Conservation (phyloP, 1,140 invertebrate species). For the Drosophila nebulosa region DNA sequence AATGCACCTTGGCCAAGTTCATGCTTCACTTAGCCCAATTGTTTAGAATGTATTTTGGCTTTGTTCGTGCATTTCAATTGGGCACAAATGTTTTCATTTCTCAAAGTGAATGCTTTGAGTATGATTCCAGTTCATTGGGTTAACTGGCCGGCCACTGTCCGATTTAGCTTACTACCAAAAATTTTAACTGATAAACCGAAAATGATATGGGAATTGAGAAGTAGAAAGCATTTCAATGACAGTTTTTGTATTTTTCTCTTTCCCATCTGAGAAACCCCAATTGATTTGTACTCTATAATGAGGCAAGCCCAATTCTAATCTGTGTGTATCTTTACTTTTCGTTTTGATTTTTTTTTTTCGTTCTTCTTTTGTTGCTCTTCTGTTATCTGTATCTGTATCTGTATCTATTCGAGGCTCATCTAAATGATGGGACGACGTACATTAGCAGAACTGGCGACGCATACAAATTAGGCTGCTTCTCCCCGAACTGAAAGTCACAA, state of each 20-base stretch:
- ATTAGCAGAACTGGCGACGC: conserved; percentile 69
- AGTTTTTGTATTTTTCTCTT: conserved; percentile 6
- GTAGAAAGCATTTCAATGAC: conserved; percentile 63
- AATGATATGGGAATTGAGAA: conserved; percentile 70
- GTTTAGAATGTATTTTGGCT: not conserved
- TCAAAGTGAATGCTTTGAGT: conserved; percentile 50
- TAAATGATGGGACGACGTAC: conserved; percentile 71
- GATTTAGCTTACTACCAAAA: no score
- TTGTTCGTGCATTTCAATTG: conserved; percentile 27
- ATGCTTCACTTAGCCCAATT: conserved; percentile 15
- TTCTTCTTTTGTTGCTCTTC: not conserved
- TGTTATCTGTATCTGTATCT: conserved; percentile 28
- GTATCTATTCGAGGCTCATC: conserved; percentile 42
- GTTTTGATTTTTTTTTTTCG: not conserved
- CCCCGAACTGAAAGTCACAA: conserved; percentile 16
- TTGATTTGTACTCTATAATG: conserved; percentile 55
- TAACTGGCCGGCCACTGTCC: no score
- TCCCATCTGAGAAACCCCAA: conserved; percentile 35
- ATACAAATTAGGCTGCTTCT: conserved; percentile 61
- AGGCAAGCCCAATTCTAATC: conserved; percentile 29
- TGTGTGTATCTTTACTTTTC: conserved; percentile 23
- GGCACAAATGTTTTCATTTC: conserved; percentile 45
- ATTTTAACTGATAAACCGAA: not conserved
- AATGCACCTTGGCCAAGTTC: conserved; percentile 9
- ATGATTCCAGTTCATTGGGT: conserved; percentile 63